Percentiles rank a stretch among this genome's conserved stretches.
Conservation (phyloP, 2,888 invertebrate genomes). For the Thelaira solivaga region DNA sequence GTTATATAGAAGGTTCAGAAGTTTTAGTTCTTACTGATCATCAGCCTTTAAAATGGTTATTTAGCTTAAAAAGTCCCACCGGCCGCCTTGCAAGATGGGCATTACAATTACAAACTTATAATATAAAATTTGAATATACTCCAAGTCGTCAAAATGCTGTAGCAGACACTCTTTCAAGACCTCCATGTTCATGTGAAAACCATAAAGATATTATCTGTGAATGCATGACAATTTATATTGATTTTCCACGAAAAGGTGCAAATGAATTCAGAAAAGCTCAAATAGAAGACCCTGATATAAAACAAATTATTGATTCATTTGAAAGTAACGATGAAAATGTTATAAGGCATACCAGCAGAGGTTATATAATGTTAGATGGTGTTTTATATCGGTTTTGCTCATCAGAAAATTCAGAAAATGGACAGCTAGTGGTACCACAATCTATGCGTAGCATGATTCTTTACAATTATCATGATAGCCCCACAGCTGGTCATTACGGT, state of each 20-base stretch:
- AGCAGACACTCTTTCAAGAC: conserved; percentile 48
- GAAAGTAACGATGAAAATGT: conserved; percentile 47
- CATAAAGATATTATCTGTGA: too few species aligned
- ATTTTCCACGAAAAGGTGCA: conserved; percentile 58
- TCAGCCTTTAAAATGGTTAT: conserved; percentile 77
- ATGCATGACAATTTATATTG: conserved; percentile 30
- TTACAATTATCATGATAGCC: too few species aligned
- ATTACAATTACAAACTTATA: conserved; percentile 72
- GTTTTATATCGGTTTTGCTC: too few species aligned
- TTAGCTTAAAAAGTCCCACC: conserved; percentile 72
- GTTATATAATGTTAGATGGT: too few species aligned
- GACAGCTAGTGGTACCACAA: conserved; percentile 13
- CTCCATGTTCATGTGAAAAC: too few species aligned
- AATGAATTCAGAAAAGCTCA: conserved; percentile 48
- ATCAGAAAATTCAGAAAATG: too few species aligned
- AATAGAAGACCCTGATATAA: too few species aligned
- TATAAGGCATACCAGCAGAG: too few species aligned
- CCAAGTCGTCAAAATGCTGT: conserved; percentile 57
- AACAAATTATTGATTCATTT: conserved; percentile 39
- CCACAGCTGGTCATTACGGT: too few species aligned
- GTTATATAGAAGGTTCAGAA: neutral
- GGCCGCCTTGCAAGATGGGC: conserved; percentile 77
- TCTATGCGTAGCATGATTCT: too few species aligned
- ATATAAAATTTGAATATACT: conserved; percentile 72
- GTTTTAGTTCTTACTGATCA: too few species aligned